These are phyloP conservation scores for Pseudochromis fuscus DNA, from an alignment of 2,797 vertebrate genomes.

Conservation along the genomic window DNA sequence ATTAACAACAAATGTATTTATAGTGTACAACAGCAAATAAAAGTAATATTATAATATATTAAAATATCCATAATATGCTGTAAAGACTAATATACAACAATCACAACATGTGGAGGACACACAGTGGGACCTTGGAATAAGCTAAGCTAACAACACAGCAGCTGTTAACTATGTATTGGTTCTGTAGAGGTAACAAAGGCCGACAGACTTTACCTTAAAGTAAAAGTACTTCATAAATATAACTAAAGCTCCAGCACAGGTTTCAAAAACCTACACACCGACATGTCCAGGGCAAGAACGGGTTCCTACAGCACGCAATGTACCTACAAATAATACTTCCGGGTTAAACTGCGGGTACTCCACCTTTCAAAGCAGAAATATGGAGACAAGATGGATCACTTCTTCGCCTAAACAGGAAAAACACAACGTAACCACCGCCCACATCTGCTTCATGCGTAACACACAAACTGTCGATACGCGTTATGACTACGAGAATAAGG, in stretches of 20 bases:
- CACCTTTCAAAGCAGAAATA: conserved; percentile 33
- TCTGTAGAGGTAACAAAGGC: background rate
- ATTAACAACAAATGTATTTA: no score
- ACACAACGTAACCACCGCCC: background rate
- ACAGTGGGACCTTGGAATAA: conserved; percentile 29
- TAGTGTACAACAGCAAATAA: no score
- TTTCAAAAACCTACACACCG: background rate
- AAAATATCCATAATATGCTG: no score
- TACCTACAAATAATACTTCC: conserved; percentile 39
- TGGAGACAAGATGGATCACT: conserved; percentile 8
- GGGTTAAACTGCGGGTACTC: conserved; percentile 20
- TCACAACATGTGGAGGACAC: conserved; percentile 38
- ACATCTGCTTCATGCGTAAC: no score
- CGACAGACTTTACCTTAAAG: conserved; percentile 30
- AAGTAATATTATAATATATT: no score
- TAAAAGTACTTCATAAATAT: conserved; percentile 29
- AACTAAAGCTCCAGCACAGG: background rate
- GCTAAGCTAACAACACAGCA: conserved; percentile 48
- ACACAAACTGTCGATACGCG: no score
- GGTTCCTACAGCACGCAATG: background rate
- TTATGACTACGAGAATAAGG: background rate
- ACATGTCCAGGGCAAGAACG: background rate
- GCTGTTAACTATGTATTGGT: background rate
- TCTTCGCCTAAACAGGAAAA: background rate
- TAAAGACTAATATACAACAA: background rate